Conservation (phyloP, 2,113 vertebrate genomes). For the Diphyllodes magnificus region DNA sequence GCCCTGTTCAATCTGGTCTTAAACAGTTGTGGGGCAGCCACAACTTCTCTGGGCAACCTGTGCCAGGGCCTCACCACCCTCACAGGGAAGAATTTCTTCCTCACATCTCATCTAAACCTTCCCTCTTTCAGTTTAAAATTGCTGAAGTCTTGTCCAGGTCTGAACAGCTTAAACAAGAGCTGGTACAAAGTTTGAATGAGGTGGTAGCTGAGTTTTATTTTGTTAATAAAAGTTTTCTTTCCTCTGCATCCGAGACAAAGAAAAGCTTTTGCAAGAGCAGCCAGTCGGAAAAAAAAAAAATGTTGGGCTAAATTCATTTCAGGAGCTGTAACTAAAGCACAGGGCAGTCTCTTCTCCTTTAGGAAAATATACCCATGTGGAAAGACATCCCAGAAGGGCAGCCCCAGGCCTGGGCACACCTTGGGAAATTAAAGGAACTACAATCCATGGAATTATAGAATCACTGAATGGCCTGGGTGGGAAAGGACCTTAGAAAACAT, state of each 20-base stretch:
- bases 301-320: background rate
- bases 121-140: background rate
- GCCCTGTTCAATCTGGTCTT: accelerated
- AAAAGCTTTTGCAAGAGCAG: background rate
- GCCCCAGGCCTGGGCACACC: background rate
- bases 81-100: background rate
- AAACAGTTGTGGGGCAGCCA: accelerated
- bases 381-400: background rate
- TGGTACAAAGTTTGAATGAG: accelerated
- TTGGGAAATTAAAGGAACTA: background rate
- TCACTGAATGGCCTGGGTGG: background rate
- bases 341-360: background rate
- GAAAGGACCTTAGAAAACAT: background rate
- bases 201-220: background rate
- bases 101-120: background rate
- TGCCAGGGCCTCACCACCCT: background rate
- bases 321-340: background rate
- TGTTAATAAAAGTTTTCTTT: background rate
- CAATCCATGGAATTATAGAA: background rate
- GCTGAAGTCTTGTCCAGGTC: background rate
- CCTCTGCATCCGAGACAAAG: background rate
- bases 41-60: accelerated
- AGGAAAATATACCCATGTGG: background rate
- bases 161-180: background rate
- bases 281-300: background rate